Base-by-base conservation (phyloP, 1,140 invertebrate genomes). In the Brachionus plicatilis region DNA sequence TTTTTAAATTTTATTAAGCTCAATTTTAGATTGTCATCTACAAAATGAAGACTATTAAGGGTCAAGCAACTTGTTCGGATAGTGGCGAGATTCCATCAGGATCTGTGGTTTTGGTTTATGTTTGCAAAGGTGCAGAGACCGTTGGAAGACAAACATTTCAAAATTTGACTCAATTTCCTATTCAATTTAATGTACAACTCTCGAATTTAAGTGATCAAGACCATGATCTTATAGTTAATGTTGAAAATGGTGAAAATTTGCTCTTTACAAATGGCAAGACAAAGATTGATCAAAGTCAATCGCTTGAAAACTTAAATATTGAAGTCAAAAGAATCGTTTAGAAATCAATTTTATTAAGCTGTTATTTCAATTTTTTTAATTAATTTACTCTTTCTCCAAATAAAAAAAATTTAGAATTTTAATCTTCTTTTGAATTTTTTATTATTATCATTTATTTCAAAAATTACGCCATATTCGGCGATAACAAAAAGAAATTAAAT, bases 161-260 rank as follows among this genome's bases (percentile, higher is more conserved):
- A 60, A 68, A 47, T 65, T 24, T 43, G 20, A 68, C 33, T 24
- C 41, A 60, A 45, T 82, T 82, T 82, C 79, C 79, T 2, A 24
- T 82, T 14, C 12, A 82, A 7, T 82, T 65, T 29, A 60, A 65
- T 20, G 29, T 82, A 9, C 14, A 82, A 43, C 8, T 82, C 9
- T 12, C 79, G 2, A 20, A 65, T 20, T 65, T 68, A 20, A 68
- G 33, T 20, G 50, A 68, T 14, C 8, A 47, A 43, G 65, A 37
- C 14, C 33, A 65, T 20, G 56, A 27, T 27, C 33, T 82, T 12
- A 65, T 29, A 17, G 29, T 68, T 7, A 82, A 43, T 82, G 29
- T 82, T 47, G 79, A 82, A 68, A 82, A 82, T 29, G 79, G 79
- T 68, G 79, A 82, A 68, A 82, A 82, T 68, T 29, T 65, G 11